Conservation (phyloP, 2,113 vertebrate species). For the Onychorhynchus coronatus region DNA sequence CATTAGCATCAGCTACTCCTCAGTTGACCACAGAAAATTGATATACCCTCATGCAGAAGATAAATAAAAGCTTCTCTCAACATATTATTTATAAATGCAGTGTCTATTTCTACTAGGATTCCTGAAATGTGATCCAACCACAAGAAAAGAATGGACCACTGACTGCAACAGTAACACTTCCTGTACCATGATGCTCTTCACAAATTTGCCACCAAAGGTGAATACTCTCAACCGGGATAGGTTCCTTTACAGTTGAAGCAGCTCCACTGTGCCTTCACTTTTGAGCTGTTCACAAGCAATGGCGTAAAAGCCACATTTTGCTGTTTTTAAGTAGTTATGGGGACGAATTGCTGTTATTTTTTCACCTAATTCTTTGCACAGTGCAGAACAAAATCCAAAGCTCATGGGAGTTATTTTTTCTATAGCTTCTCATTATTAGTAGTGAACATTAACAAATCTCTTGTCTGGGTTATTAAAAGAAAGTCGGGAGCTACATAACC, state of each 20-base stretch:
- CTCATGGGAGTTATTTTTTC: background rate
- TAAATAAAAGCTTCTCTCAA: background rate
- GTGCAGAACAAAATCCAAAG: background rate
- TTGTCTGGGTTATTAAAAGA: slow-evolving; percentile 56
- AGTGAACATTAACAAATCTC: slow-evolving; percentile 27
- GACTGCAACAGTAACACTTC: background rate
- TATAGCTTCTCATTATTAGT: background rate
- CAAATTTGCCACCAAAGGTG: background rate
- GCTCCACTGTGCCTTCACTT: background rate
- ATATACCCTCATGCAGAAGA: background rate
- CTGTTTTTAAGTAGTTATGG: background rate
- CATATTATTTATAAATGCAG: background rate
- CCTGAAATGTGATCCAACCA: background rate
- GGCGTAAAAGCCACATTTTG: background rate
- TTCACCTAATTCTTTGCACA: background rate
- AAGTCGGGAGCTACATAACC: slow-evolving; percentile 31
- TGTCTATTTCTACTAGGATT: background rate
- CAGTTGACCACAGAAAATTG: background rate
- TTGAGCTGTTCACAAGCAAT: background rate
- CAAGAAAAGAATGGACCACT: background rate
- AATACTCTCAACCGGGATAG: background rate
- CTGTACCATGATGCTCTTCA: background rate
- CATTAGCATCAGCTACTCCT: background rate
- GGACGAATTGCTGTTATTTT: background rate
- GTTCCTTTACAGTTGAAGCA: background rate